phyloP scores from a whole-genome alignment of 2,113 vertebrate species.

The Delphinus delphis region DNA sequence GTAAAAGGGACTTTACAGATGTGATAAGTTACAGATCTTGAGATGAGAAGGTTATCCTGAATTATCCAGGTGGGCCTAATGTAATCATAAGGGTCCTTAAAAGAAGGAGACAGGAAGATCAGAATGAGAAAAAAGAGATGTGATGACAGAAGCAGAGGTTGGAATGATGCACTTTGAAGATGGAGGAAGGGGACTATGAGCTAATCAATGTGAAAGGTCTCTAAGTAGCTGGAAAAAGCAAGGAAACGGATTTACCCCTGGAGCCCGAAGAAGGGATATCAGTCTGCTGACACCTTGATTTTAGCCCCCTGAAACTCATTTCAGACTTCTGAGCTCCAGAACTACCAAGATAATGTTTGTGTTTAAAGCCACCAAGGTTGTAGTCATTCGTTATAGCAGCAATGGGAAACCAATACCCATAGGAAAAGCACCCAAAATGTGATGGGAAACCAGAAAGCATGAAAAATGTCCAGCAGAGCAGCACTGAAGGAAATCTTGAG shows the following conservation, averaged over 20 bases:
- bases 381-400: background rate
- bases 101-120: background rate
- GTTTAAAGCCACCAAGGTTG: background rate
- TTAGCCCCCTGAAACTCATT: background rate
- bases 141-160: background rate
- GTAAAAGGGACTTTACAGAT: background rate
- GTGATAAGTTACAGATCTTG: background rate
- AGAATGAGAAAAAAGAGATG: background rate
- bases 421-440: background rate
- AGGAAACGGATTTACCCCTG: background rate
- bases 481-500: background rate
- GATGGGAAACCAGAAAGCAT: background rate
- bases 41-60: background rate
- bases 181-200: background rate
- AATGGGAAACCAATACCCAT: background rate
- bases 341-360: background rate
- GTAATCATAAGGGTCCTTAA: background rate
- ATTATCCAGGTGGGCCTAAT: background rate
- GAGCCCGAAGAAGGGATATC: background rate
- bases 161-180: background rate
- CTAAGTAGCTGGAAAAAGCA: background rate
- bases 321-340: background rate
- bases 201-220: background rate
- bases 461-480: background rate
- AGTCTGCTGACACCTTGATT: background rate